phyloP scores from a whole-genome alignment of 2,888 invertebrate genomes.

The Ochropacha duplaris region DNA sequence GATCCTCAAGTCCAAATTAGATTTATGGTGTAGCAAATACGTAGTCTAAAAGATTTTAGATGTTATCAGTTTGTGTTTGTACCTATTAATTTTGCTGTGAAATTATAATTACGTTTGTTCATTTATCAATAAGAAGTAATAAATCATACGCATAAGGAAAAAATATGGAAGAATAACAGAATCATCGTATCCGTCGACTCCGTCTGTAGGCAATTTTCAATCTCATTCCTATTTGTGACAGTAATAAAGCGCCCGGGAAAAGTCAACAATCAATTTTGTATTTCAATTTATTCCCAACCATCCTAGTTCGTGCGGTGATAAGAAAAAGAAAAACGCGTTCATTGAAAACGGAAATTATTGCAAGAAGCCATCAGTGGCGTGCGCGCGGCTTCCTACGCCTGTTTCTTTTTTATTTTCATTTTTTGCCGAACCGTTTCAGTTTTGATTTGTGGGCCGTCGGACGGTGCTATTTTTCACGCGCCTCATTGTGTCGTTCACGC shows the following conservation, averaged over 20 bases:
- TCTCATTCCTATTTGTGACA: constrained; percentile 81
- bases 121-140: constrained; percentile 11
- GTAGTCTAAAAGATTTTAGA: constrained; percentile 5
- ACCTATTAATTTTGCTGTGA: neutral
- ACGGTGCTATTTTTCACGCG: constrained; percentile 66
- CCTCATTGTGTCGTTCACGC: constrained; percentile 66
- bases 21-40: constrained; percentile 6
- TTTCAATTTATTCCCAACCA: constrained; percentile 83
- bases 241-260: constrained; percentile 81
- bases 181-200: constrained; percentile 58
- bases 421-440: constrained; percentile 56
- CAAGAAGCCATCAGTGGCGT: constrained; percentile 81
- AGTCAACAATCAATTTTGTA: constrained; percentile 84
- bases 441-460: constrained; percentile 70
- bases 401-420: constrained; percentile 51
- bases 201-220: constrained; percentile 77
- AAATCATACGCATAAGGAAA: constrained; percentile 38
- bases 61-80: neutral
- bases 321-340: constrained; percentile 81
- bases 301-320: constrained; percentile 81
- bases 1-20: constrained; percentile 15
- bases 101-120: constrained; percentile 3
- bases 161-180: constrained; percentile 53
- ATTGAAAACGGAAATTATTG: constrained; percentile 83
- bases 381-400: constrained; percentile 62